Evolutionary conservation across 2,888 invertebrate genomes (phyloP).

Genomic region (Cactoblastis cactorum): DNA sequence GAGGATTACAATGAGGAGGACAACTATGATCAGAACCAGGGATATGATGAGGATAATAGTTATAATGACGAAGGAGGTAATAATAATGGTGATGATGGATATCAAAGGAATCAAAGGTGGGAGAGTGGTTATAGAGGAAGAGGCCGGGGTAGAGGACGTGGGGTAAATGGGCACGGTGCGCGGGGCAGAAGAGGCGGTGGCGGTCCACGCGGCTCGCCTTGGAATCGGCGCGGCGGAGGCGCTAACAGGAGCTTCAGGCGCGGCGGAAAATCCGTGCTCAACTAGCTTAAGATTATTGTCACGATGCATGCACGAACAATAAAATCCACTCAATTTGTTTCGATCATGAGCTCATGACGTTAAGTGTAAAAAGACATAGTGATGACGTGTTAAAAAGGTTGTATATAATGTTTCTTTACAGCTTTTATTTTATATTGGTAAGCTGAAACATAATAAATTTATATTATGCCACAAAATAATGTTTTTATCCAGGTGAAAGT

Average conservation of each 20-base stretch:
- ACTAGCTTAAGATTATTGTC: conserved; percentile 39
- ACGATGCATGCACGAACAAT: conserved; percentile 39
- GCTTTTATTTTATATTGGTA: conserved; percentile 64
- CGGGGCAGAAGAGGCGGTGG: conserved; percentile 52
- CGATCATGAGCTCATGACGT: conserved; percentile 39
- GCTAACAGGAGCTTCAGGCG: conserved; percentile 58
- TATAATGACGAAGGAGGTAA: conserved; percentile 46
- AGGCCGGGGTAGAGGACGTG: conserved; percentile 63
- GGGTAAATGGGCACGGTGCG: conserved; percentile 61
- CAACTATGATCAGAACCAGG: conserved; percentile 46
- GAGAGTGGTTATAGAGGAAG: conserved; percentile 54
- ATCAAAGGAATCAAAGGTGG: conserved; percentile 57
- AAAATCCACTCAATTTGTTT: conserved; percentile 41
- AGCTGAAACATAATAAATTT: conserved; percentile 65
- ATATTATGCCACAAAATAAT: conserved; percentile 56
- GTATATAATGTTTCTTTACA: conserved; percentile 70
- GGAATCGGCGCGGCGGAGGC: conserved; percentile 53
- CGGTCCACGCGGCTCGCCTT: conserved; percentile 48
- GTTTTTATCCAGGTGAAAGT: conserved; percentile 44
- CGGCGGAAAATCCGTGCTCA: conserved; percentile 58
- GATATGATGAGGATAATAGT: conserved; percentile 52
- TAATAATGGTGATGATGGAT: conserved; percentile 40
- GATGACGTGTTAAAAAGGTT: conserved; percentile 56
- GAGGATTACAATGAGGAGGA: conserved; percentile 54
- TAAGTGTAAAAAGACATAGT: conserved; percentile 62